These are phyloP conservation scores for Empidonax alnorum DNA, from an alignment of 2,113 vertebrate species.

Conservation along the genomic window DNA sequence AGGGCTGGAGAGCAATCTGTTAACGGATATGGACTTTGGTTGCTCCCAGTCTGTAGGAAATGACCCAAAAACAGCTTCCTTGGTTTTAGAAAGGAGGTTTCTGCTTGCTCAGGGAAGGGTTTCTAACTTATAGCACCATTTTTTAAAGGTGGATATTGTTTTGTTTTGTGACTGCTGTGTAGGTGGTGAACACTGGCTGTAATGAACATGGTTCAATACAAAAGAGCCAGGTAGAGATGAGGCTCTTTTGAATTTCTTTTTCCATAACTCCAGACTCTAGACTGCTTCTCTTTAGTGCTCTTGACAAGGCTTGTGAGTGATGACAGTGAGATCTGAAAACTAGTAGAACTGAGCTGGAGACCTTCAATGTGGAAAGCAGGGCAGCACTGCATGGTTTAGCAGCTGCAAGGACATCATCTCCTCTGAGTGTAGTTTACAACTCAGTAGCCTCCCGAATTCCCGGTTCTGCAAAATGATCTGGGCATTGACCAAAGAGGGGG, in stretches of 20 bases:
- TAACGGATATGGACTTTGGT: neutral
- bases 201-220: neutral
- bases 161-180: neutral
- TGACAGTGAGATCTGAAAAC: neutral
- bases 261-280: neutral
- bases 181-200: neutral
- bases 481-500: neutral
- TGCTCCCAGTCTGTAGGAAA: neutral
- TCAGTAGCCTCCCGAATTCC: neutral
- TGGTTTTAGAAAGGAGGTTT: neutral
- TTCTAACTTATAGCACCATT: neutral
- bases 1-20: neutral
- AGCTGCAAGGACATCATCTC: neutral
- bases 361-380: neutral
- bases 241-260: neutral
- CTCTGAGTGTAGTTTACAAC: neutral
- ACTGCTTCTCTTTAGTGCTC: neutral
- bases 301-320: neutral
- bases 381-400: neutral
- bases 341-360: neutral
- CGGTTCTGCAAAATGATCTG: neutral
- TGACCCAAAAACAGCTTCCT: neutral
- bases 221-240: neutral
- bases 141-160: neutral
- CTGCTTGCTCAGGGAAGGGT: neutral